Percentiles rank a stretch among this genome's conserved stretches.
These are phyloP conservation scores for Ophraella communa DNA, from an alignment of 2,888 invertebrate species.

Conservation along the genomic window DNA sequence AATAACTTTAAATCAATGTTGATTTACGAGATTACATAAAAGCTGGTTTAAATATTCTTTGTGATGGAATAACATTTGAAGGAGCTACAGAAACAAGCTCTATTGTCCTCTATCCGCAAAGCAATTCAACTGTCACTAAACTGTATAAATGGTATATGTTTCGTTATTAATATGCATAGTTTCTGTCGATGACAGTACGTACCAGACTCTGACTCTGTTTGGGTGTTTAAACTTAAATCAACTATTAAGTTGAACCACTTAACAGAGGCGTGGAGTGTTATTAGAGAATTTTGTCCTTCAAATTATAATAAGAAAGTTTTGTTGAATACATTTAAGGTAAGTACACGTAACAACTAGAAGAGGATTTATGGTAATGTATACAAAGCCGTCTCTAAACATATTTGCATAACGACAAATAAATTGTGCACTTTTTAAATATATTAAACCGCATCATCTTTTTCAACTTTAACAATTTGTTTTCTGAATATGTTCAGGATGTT, in stretches of 20 bases:
- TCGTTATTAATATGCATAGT: constrained; percentile 32
- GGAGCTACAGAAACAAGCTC: constrained; percentile 28
- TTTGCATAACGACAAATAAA: not conserved
- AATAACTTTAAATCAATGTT: too few species aligned
- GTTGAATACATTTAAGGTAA: constrained; percentile 1
- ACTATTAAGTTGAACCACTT: constrained; percentile 13
- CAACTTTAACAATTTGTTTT: too few species aligned
- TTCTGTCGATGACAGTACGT: constrained; percentile 31
- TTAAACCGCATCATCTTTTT: too few species aligned
- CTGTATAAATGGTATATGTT: constrained; percentile 26
- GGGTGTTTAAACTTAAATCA: constrained; percentile 28
- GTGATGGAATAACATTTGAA: not conserved
- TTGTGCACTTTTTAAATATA: not conserved
- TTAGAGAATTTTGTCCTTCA: not conserved
- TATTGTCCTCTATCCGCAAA: constrained; percentile 27
- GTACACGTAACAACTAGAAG: not conserved
- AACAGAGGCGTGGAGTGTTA: constrained; percentile 11
- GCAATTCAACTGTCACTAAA: constrained; percentile 32
- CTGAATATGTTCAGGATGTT: too few species aligned
- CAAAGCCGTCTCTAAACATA: not conserved
- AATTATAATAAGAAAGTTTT: not conserved
- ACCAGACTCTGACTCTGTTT: constrained; percentile 9
- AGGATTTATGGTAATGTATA: not conserved
- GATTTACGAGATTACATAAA: not conserved
- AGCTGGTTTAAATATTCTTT: not conserved